A percentile compares a stretch with the other conserved stretches of the same genome.
These are phyloP conservation scores for Erannis defoliaria DNA, from an alignment of 2,888 invertebrate species.

Conservation along the genomic window DNA sequence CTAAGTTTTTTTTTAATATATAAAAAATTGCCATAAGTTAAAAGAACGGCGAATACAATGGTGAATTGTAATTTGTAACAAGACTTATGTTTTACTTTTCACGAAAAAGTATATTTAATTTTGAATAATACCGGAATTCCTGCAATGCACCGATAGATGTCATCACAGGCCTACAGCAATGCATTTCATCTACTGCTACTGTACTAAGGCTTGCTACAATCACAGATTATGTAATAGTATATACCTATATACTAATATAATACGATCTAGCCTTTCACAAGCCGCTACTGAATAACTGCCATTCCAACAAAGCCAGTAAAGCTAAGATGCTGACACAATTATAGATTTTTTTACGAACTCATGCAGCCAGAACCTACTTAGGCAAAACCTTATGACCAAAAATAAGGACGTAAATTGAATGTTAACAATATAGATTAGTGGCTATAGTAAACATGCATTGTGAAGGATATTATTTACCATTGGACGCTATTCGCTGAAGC, in stretches of 20 bases:
- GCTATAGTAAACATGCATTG: constrained; percentile 33
- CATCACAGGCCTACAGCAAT: constrained; percentile 10
- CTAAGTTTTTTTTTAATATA: too few species aligned
- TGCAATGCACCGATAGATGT: constrained; percentile 10
- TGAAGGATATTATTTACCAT: constrained; percentile 22
- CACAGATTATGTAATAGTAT: too few species aligned
- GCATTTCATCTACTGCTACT: constrained; percentile 6
- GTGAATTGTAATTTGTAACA: too few species aligned
- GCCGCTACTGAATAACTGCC: constrained; percentile 6
- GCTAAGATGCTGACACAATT: background rate
- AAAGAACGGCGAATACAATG: too few species aligned
- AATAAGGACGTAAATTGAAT: background rate
- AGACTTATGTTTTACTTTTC: too few species aligned
- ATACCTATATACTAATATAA: too few species aligned
- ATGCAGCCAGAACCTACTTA: background rate
- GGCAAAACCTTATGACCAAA: background rate
- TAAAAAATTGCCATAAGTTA: too few species aligned
- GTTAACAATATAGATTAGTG: background rate
- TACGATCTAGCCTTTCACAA: constrained; percentile 17
- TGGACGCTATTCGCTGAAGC: constrained; percentile 19
- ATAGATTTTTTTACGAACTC: background rate
- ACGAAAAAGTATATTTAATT: too few species aligned
- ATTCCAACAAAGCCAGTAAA: constrained; percentile 11
- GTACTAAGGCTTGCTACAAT: too few species aligned
- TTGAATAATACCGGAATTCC: background rate